phyloP scores from a whole-genome alignment of 2,113 vertebrate species.

The Cyprinodon tularosa region DNA sequence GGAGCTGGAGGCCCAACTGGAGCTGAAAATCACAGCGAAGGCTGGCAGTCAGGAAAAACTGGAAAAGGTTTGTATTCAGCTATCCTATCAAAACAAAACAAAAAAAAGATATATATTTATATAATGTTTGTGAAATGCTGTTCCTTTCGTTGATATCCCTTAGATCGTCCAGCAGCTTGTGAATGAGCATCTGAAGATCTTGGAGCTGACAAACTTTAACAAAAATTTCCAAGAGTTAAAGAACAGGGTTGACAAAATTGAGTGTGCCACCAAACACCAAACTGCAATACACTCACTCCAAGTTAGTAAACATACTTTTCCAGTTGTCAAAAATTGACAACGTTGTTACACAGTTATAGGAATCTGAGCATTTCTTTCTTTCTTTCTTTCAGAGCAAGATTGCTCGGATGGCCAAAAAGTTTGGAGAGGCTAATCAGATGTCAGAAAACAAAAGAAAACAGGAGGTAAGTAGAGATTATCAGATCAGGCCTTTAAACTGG shows the following conservation, averaged over 20 bases:
- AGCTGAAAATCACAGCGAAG: constrained; percentile 92
- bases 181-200: constrained; percentile 85
- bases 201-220: constrained; percentile 90
- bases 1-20: constrained; percentile 88
- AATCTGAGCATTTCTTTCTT: not conserved
- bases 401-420: constrained; percentile 90
- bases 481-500: too few species aligned
- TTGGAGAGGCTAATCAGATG: constrained; percentile 88
- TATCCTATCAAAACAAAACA: not conserved
- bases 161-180: constrained; percentile 92
- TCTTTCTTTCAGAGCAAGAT: constrained; percentile 87
- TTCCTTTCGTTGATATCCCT: constrained; percentile 10
- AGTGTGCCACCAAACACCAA: constrained; percentile 91
- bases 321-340: not conserved
- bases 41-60: constrained; percentile 87
- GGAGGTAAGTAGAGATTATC: constrained; percentile 78
- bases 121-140: not conserved
- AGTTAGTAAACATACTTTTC: constrained; percentile 70
- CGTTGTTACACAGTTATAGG: not conserved
- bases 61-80: constrained; percentile 83
- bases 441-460: constrained; percentile 92
- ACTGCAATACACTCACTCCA: constrained; percentile 88
- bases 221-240: constrained; percentile 89
- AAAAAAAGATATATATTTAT: too few species aligned
- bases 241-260: constrained; percentile 90